Percentiles rank a stretch among this genome's conserved stretches.
These are phyloP conservation scores for Epicauta chinensis DNA, from an alignment of 1,140 invertebrate species.

Conservation along the genomic window DNA sequence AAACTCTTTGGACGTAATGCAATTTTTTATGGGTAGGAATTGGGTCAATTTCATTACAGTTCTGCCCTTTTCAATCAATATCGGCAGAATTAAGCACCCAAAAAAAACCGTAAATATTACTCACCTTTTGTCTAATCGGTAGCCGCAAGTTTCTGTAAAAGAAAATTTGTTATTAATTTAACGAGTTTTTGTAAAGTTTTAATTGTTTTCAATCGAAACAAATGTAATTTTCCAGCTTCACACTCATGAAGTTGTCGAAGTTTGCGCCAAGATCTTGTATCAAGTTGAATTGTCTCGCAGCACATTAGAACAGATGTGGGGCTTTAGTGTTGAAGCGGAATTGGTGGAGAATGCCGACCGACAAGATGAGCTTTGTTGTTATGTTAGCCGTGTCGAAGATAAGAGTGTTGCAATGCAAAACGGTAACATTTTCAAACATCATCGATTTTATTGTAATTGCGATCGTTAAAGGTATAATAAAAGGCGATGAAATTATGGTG, in stretches of 20 bases:
- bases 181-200: too few species aligned
- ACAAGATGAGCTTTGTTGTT: slow-evolving; percentile 94
- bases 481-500: slow-evolving; percentile 97
- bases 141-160: too few species aligned
- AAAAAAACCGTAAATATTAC: too few species aligned
- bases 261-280: slow-evolving; percentile 94
- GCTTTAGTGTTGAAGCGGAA: slow-evolving; percentile 95
- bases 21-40: too few species aligned
- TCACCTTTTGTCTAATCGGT: too few species aligned
- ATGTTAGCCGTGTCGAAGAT: slow-evolving; percentile 90
- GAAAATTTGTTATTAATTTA: too few species aligned
- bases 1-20: too few species aligned
- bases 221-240: slow-evolving; percentile 60
- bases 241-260: slow-evolving; percentile 92
- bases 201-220: too few species aligned
- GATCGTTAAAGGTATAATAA: slow-evolving; percentile 78
- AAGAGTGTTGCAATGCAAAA: slow-evolving; percentile 92
- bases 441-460: not conserved
- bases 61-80: too few species aligned
- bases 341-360: slow-evolving; percentile 91
- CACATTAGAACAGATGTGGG: slow-evolving; percentile 92
- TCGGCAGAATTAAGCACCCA: too few species aligned
- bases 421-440: slow-evolving; percentile 50
- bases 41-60: too few species aligned
- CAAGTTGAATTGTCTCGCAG: slow-evolving; percentile 88